Base-by-base conservation (phyloP, 2,888 invertebrate species). In the Mantis religiosa region DNA sequence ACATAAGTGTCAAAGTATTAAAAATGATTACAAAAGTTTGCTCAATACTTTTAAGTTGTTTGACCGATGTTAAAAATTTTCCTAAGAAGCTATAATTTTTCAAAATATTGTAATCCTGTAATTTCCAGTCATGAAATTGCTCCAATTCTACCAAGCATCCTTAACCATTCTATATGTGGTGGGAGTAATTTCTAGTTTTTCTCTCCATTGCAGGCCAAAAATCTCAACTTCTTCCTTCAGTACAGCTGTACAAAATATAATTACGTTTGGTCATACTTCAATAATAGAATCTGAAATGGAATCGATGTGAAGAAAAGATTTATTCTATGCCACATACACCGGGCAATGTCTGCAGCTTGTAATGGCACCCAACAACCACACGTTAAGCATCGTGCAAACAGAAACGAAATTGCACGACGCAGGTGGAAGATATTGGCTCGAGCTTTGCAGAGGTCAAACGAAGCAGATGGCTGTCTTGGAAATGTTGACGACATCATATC, bases 391-490 rank as follows among this genome's bases (percentile, higher is more conserved):
- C 47, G 81, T 28, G 41, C 88, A 34, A 87, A 93, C 91, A 93
- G 92, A 92, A 93, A 93, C 93, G 93, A 94, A 92, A 94, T 94
- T 90, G 96, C 96, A 30, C 94, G 96, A 90, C 94, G 95, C 92
- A 94, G 96, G 91, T 96, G 96, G 96, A 95, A 95, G 90, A 95
- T 96, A 86, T 93, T 96, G 91, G 96, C 96, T 89, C 95, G 95
- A 91, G 96, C 96, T 84, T 92, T 96, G 34, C 90, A 90, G 30
- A 90, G 89, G 85, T 90, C 89, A 27, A 83, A 30, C 83, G 88
- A 87, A 27, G 85, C 54, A 71, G 88, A 89, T 30, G 27, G 88
- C 28, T 27, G 27, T 85, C 54, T 84, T 25, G 41, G 27, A 28
- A 86, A 54, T 91, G 93, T 93, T 85, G 93, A 93, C 81, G 93